Evolutionary conservation across 2,113 vertebrate genomes (phyloP).

Genomic region (Andinoacara biseriatus): DNA sequence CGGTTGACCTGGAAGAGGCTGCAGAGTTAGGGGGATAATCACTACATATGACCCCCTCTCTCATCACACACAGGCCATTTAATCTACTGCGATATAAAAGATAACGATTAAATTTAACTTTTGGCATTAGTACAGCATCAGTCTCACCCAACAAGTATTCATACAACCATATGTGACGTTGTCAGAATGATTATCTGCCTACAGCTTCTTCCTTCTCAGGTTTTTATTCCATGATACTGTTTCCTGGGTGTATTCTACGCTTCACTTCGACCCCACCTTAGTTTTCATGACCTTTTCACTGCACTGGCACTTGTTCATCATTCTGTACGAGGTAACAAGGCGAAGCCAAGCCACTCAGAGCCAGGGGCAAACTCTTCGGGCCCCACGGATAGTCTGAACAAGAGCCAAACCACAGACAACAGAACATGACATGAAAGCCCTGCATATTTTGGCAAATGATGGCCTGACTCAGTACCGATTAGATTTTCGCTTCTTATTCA

Average conservation of each 20-base stretch:
- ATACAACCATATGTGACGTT: slow-evolving; percentile 4
- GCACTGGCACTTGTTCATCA: slow-evolving; percentile 56
- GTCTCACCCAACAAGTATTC: slow-evolving; percentile 9
- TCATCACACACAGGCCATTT: not conserved
- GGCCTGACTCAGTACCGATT: slow-evolving; percentile 69
- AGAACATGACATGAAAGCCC: slow-evolving; percentile 64
- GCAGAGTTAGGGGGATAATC: not conserved
- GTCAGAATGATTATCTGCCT: slow-evolving; percentile 46
- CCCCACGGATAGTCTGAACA: slow-evolving; percentile 52
- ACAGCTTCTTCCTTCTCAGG: slow-evolving; percentile 42
- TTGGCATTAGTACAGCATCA: not conserved
- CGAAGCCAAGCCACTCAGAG: slow-evolving; percentile 49
- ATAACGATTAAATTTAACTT: not conserved
- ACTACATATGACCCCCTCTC: not conserved
- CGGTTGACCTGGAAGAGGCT: not conserved
- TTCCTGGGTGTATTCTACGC: slow-evolving; percentile 45
- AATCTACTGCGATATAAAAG: not conserved
- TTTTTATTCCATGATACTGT: slow-evolving; percentile 35
- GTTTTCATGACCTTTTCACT: slow-evolving; percentile 62
- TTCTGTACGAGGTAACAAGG: slow-evolving; percentile 58
- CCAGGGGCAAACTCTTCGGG: slow-evolving; percentile 53
- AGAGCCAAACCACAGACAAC: slow-evolving; percentile 70
- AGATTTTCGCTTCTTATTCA: slow-evolving; percentile 56
- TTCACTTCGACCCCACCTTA: slow-evolving; percentile 49
- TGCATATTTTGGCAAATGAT: slow-evolving; percentile 67